Base-by-base conservation (phyloP, 1,140 invertebrate species). In the Archivesica marissinica region DNA sequence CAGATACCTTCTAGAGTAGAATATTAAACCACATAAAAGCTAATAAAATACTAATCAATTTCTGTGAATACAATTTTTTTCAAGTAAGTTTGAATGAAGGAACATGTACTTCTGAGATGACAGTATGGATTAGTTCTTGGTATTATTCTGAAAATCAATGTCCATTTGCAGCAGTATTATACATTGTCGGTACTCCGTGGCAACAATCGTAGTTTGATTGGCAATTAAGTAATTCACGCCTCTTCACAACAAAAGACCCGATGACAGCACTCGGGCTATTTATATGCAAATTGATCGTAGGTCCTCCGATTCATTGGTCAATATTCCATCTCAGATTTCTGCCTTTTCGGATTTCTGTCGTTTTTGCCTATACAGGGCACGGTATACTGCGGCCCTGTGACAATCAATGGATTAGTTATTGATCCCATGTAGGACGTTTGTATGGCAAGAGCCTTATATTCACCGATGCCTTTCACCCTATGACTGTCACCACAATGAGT, bases 201-300 rank as follows among this genome's bases (percentile, higher is more conserved):
- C 38, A 33, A 64, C 25, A 35, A 25, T 17, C 59, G 15, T 30
- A 38, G 50, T 47, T 47, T 72, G 68, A 72, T 72, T 72, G 68
- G 41, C 68, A 72, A 72, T 72, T 72, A 72, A 72, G 68, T 72
- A 72, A 72, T 72, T 72, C 68, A 52, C 68, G 68, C 68, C 68
- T 50, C 41, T 52, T 30, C 25, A 72, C 68, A 72, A 72, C 68
- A 72, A 72, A 64, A 72, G 68, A 15, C 41, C n/a, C 4, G 68
- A 72, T 72, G 68, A 72, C 68, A 72, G 68, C 3, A 13, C 68
- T 23, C 11, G 25, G 2, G 68, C 68, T 72, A 72, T 72, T 72
- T 72, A 44, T 72, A 72, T 72, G 68, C 68, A 72, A 72, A 72
- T 72, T 50, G 39, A 72, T 72, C 35, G 68, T 72, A 20, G 23